Conservation (phyloP, 2,797 vertebrate species). For the Psittacula echo region DNA sequence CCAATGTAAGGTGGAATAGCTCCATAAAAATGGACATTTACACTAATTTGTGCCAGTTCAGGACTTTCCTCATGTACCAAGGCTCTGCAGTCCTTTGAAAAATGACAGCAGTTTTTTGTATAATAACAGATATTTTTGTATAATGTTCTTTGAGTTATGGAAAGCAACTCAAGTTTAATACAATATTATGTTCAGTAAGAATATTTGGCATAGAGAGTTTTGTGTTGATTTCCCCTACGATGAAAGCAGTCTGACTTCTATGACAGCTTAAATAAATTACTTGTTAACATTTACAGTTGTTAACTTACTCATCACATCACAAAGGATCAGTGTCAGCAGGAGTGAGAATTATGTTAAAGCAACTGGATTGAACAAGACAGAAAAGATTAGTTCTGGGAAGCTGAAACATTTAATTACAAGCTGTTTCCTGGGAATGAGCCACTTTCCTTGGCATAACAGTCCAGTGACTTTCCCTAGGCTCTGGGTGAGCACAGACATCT, state of each 20-base stretch:
- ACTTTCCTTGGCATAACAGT: accelerated
- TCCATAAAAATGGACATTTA: not conserved
- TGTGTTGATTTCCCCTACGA: not conserved
- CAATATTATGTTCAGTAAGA: slow-evolving; percentile 4
- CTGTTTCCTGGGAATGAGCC: not conserved
- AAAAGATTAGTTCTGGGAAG: slow-evolving; percentile 59
- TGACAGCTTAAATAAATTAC: slow-evolving; percentile 54
- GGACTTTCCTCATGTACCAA: not conserved
- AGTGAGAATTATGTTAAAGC: slow-evolving; percentile 64
- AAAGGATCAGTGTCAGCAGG: slow-evolving; percentile 61
- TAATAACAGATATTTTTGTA: not conserved
- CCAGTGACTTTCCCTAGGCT: not conserved
- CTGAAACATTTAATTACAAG: slow-evolving; percentile 15
- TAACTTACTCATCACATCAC: slow-evolving; percentile 66
- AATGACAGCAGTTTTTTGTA: not conserved
- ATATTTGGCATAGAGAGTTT: not conserved
- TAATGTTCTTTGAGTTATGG: not conserved
- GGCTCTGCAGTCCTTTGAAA: not conserved
- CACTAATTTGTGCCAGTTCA: not conserved
- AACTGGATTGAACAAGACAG: slow-evolving; percentile 59
- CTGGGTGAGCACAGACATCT: not conserved
- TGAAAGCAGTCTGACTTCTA: not conserved
- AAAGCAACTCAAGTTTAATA: slow-evolving; percentile 27
- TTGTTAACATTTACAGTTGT: slow-evolving; percentile 72
- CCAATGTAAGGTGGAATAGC: not conserved